Evolutionary conservation across 1,140 invertebrate species (phyloP), one percentile per base, ranked within the genome.

Genomic region (Rhynchophorus ferrugineus): DNA sequence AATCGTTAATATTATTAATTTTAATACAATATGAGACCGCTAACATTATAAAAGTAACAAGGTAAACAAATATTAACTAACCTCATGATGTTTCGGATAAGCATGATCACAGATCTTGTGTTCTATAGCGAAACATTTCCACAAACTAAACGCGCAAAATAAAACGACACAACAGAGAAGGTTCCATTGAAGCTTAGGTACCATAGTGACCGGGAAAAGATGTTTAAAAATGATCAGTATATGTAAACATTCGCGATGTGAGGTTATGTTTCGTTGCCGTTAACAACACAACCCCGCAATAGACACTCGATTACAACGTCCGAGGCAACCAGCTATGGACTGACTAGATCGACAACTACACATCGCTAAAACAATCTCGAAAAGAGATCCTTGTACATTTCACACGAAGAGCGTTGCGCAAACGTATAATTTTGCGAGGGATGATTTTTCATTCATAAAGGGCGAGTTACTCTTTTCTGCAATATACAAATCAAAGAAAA

Each of bases 31-130:
- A 6, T 6, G 11, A 29, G n/a, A n/a, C n/a, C n/a, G n/a, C n/a
- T n/a, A n/a, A n/a, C n/a, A n/a, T n/a, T n/a, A n/a, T n/a, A n/a
- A n/a, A 29, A 29, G 11, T 29, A 29, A 6, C 11, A 29, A 6
- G 5, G 11, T 29, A 6, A 29, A 29, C 11, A 22, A 53, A 11
- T 11, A 19, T 18, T n/a, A 29, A 19, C 36, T 57, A 45, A 57
- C 55, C 55, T 57, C 55, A 19, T 57, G 24, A 47, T 57, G 42
- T 46, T 57, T 57, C 3, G 55, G 55, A 22, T 57, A 44, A 41
- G 51, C 55, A 52, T 57, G 55, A 42, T 53, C 47, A 38, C 55
- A 57, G 14, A 43, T 36, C 48, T 47, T 46, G 34, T 57, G 49
- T 46, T 35, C 50, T 39, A 20, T 5, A 19, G 37, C 43, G 5